These are phyloP conservation scores for Corydoras sp. DNA, from an alignment of 2,113 vertebrate species.

Conservation along the genomic window DNA sequence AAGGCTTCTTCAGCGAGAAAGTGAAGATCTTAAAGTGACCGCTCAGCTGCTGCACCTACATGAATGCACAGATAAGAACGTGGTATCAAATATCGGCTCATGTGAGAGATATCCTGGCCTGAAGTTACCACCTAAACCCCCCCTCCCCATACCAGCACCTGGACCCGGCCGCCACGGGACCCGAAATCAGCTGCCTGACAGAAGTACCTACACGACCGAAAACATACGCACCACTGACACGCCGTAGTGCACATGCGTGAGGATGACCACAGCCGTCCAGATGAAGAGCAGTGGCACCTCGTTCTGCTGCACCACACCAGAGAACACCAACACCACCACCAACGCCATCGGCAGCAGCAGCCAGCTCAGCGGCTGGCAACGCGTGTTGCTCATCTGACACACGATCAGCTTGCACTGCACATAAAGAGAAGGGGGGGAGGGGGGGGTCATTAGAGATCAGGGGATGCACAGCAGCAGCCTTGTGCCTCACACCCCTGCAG, in stretches of 20 bases:
- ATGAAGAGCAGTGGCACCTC: conserved; percentile 73
- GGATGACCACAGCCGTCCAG: conserved; percentile 70
- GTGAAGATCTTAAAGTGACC: conserved; percentile 85
- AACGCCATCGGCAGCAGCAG: conserved; percentile 78
- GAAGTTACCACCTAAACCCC: no score
- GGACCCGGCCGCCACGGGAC: no score
- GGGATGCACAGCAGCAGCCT: not conserved
- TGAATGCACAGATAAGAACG: not conserved
- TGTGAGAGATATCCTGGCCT: no score
- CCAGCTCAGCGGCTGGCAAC: conserved; percentile 85
- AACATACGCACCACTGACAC: conserved; percentile 82
- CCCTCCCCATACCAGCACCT: no score
- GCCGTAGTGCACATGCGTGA: conserved; percentile 90
- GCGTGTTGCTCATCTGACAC: conserved; percentile 95
- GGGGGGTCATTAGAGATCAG: not conserved
- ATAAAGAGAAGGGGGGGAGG: not conserved
- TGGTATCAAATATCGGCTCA: not conserved
- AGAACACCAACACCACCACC: conserved; percentile 65
- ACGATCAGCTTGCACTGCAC: conserved; percentile 92
- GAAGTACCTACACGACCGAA: no score
- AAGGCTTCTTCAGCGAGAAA: conserved; percentile 87
- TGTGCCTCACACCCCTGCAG: not conserved
- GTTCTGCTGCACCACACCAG: conserved; percentile 42
- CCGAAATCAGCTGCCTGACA: no score
- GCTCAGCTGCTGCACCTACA: conserved; percentile 88